Evolutionary conservation across 2,888 invertebrate genomes (phyloP), one percentile per base, ranked within the genome.

Genomic region (Eristalis tenax): DNA sequence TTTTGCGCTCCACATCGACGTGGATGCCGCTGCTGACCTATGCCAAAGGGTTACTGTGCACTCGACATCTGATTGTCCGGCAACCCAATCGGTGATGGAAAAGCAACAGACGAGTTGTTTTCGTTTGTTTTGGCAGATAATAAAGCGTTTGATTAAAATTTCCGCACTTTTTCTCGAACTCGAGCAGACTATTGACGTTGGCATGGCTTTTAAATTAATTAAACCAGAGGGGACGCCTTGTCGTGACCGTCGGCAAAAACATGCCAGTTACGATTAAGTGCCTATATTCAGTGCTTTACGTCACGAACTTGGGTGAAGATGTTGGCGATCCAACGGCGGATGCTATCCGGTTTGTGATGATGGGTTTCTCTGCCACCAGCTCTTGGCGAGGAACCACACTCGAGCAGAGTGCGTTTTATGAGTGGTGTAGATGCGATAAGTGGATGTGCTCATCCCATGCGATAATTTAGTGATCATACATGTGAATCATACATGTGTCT

Each of bases 71-170:
- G 68, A 80, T 74, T 74, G 80, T 69, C 68, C 74, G 40, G 69
- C 56, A 64, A 40, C 56, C 23, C 74, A 81, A 81, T 57, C 18
- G 81, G 61, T 71, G 66, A 80, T 68, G 63, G 61, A 63, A 59
- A 68, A 74, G 66, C 74, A 80, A 80, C 80, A 80, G 50, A 74
- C 74, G 13, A 23, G 26, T 70, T 69, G 56, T 70, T 70, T 32
- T 70, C 35, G 43, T 69, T 71, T 70, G 57, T 78, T 71, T 73
- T 50, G 50, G 38, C 40, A 64, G 63, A 64, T 69, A 75, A 69
- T 81, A 81, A 75, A 81, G 69, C 63, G 68, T 81, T 81, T 81
- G 74, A 75, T 69, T 74, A 69, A 75, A 81, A 81, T 75, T 35
- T 81, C 64, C 32, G 38, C 56, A 22, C 63, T 63, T 75, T 81